phyloP scores from a whole-genome alignment of 2,797 vertebrate genomes.

The Aulostomus chinensis region DNA sequence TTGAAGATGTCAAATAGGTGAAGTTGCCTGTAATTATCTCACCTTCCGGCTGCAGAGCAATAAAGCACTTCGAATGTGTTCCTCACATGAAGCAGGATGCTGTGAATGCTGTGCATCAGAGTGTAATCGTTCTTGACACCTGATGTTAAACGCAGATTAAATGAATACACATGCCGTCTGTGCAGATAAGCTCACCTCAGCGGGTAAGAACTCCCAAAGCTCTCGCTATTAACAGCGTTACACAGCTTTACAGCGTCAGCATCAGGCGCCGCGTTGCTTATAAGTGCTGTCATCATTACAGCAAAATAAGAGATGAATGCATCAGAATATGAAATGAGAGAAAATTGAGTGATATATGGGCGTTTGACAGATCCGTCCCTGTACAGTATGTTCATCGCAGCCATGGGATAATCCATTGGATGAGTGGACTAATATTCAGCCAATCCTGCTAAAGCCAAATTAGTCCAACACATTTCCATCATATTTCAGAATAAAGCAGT shows the following conservation, averaged over 20 bases:
- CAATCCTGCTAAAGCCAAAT: slow-evolving; percentile 79
- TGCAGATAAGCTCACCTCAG: slow-evolving; percentile 60
- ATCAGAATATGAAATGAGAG: slow-evolving; percentile 2
- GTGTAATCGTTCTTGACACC: slow-evolving; percentile 49
- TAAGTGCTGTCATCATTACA: slow-evolving; percentile 21
- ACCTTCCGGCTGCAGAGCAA: slow-evolving; percentile 5
- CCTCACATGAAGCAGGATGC: slow-evolving; percentile 3
- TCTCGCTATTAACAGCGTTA: slow-evolving; percentile 38
- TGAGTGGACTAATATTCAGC: slow-evolving; percentile 76
- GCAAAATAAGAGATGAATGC: slow-evolving; percentile 9
- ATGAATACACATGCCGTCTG: slow-evolving; percentile 55
- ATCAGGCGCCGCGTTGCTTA: slow-evolving; percentile 9
- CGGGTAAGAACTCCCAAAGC: slow-evolving; percentile 57
- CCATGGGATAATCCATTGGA: slow-evolving; percentile 65
- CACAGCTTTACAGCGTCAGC: slow-evolving; percentile 44
- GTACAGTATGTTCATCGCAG: slow-evolving; percentile 52
- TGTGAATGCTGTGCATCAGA: slow-evolving; percentile 18
- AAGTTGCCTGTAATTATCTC: slow-evolving; percentile 8
- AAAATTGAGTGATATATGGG: slow-evolving; percentile 16
- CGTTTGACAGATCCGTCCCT: slow-evolving; percentile 45
- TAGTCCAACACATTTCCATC: slow-evolving; percentile 77
- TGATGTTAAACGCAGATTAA: slow-evolving; percentile 68
- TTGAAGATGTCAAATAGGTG: no score
- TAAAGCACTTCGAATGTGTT: neutral
- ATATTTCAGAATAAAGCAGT: slow-evolving; percentile 67